Percentiles rank a stretch among this genome's conserved stretches.
Evolutionary conservation across 2,113 vertebrate species (phyloP).

Genomic region (Pao palembangensis): DNA sequence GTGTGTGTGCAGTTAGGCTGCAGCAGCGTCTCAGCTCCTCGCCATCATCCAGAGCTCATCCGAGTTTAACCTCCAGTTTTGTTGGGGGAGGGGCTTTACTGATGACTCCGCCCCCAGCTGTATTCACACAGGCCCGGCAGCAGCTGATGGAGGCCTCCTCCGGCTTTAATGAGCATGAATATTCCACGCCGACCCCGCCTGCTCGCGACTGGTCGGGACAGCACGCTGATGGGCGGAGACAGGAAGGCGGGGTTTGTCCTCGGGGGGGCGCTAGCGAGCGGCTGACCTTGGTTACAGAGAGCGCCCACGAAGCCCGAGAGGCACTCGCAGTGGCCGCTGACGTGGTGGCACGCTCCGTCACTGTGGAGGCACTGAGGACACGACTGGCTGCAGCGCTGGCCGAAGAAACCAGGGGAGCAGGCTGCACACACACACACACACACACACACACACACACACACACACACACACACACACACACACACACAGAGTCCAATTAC

Average conservation of each 20-base stretch:
- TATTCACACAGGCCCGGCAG: too few relatives aligned
- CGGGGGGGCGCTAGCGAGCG: too few relatives aligned
- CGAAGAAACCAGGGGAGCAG: slow-evolving; percentile 83
- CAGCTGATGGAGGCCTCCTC: slow-evolving; percentile 26
- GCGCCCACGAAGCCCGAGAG: slow-evolving; percentile 84
- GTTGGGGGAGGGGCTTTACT: too few relatives aligned
- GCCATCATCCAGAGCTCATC: too few relatives aligned
- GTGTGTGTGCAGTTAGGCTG: too few relatives aligned
- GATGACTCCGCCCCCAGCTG: neutral
- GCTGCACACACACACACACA: slow-evolving; percentile 62
- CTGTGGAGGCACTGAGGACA: slow-evolving; percentile 89
- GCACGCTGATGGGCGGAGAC: too few relatives aligned
- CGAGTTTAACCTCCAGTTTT: too few relatives aligned
- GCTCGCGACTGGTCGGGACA: too few relatives aligned
- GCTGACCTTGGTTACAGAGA: slow-evolving; percentile 89
- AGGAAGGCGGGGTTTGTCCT: too few relatives aligned
- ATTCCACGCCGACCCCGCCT: slow-evolving; percentile 22
- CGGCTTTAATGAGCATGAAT: slow-evolving; percentile 59
- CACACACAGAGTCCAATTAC: slow-evolving; percentile 7
- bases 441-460: slow-evolving; percentile 16
- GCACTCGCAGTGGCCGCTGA: slow-evolving; percentile 85
- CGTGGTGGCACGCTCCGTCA: slow-evolving; percentile 82
- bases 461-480: slow-evolving; percentile 19
- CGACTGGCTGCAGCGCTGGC: slow-evolving; percentile 80
- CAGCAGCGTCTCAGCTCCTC: too few relatives aligned